Evolutionary conservation across 2,797 vertebrate genomes (phyloP), one percentile per base, ranked within the genome.

Genomic region (Streptopelia turtur): DNA sequence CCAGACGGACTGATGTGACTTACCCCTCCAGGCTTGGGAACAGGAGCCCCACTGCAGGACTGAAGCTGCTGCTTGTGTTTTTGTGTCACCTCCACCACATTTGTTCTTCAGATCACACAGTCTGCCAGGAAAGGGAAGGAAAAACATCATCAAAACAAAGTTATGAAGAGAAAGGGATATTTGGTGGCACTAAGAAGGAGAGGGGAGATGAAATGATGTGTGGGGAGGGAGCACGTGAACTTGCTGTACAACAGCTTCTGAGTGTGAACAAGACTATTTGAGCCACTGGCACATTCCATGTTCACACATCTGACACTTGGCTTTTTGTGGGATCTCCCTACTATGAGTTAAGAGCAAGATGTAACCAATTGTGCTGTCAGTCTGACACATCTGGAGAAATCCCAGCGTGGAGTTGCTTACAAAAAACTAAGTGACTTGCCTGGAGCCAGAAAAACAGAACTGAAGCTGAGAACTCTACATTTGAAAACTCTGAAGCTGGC

Each of bases 51-150:
- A 22, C 4, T 18, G 41, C 24, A 61, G 56, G 41, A 25, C 14
- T 31, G 53, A 53, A 75, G n/a, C 30, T 74, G 30, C 45, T 92
- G 52, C 25, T 75, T 28, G 4, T 39, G 41, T 49, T 20, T 68
- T 56, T 61, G 9, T 5, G 6, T 64, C 24, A 12, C 25, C 23
- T 12, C 8, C 16, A 27, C 16, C 10, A 5, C 0, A 1, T 24
- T 57, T 74, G 31, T 6, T 70, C 71, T 66, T 79, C 53, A 28
- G 30, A 33, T 43, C 39, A 18, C 28, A 52, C 45, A 68, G 45
- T 31, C 37, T 61, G 35, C 20, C 82, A 71, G 43, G 50, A 55
- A 47, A 76, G 39, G 37, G 47, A 81, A 43, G 43, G 43, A 82
- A 77, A 74, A 6, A 37, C 13, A 45, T 37, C 17, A 43, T 68